phyloP scores from a whole-genome alignment of 2,888 invertebrate genomes.

The Pollenia griseotomentosa region DNA sequence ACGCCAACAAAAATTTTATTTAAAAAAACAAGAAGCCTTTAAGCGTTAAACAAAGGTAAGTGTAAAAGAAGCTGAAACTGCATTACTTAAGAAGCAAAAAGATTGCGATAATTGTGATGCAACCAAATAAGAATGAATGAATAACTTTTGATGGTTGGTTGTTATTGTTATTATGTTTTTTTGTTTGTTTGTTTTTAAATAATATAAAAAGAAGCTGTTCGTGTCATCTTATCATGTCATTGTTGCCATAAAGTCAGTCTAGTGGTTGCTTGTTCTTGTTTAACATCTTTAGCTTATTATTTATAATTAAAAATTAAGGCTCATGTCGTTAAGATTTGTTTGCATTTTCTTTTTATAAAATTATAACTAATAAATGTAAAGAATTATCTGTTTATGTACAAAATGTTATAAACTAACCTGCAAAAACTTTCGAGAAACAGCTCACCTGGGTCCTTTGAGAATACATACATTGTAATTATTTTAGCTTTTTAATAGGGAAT shows the following conservation, averaged over 20 bases:
- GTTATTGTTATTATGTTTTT: slow-evolving; percentile 9
- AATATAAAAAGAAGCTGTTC: slow-evolving; percentile 73
- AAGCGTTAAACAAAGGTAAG: slow-evolving; percentile 52
- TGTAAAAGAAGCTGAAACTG: slow-evolving; percentile 55
- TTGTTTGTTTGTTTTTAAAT: neutral
- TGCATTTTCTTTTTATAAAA: no score
- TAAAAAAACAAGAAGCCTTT: slow-evolving; percentile 37
- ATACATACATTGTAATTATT: no score
- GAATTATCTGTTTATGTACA: no score
- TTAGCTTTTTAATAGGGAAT: no score
- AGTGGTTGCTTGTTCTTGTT: slow-evolving; percentile 13
- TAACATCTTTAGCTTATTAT: slow-evolving; percentile 23
- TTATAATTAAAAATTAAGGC: slow-evolving; percentile 16
- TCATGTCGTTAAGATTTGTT: neutral
- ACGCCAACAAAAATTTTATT: slow-evolving; percentile 34
- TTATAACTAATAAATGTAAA: no score
- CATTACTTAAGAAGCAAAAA: slow-evolving; percentile 65
- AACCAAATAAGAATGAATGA: slow-evolving; percentile 44
- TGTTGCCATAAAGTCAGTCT: slow-evolving; percentile 40
- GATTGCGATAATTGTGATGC: slow-evolving; percentile 54
- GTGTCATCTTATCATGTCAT: slow-evolving; percentile 66
- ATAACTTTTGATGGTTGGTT: slow-evolving; percentile 46
- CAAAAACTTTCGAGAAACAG: no score
- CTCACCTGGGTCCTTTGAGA: no score
- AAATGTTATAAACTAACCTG: no score